A percentile compares a stretch with the other conserved stretches of the same genome.
Conservation (phyloP, 2,888 invertebrate species). For the Argyresthia goedartella region DNA sequence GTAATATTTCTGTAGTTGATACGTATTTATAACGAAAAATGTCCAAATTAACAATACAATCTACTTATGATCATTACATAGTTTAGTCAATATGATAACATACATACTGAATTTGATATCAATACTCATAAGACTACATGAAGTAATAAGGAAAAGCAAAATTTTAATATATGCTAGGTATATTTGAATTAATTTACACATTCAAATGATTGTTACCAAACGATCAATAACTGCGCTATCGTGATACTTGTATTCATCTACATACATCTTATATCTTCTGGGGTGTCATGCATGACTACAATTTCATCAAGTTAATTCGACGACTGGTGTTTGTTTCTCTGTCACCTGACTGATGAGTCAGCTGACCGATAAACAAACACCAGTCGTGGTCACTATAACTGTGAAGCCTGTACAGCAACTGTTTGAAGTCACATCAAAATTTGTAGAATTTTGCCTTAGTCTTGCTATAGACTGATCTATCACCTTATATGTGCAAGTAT, state of each 20-base stretch:
- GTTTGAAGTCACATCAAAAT: too few relatives aligned
- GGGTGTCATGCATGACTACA: background rate
- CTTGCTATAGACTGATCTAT: too few relatives aligned
- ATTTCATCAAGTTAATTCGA: background rate
- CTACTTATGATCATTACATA: constrained; percentile 21
- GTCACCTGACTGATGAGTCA: too few relatives aligned
- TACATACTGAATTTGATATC: background rate
- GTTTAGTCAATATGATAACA: background rate
- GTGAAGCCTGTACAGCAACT: too few relatives aligned
- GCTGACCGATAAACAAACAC: too few relatives aligned
- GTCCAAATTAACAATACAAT: constrained; percentile 47
- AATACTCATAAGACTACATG: constrained; percentile 14
- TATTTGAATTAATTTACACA: background rate
- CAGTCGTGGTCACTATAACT: too few relatives aligned
- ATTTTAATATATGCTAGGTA: constrained; percentile 13
- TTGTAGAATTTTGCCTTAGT: too few relatives aligned
- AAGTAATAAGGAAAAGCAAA: constrained; percentile 32
- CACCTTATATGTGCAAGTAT: too few relatives aligned
- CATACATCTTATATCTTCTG: background rate
- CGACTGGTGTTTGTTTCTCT: background rate
- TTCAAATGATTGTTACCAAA: background rate
- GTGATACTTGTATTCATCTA: background rate
- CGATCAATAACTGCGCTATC: background rate
- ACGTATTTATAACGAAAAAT: constrained; percentile 22
- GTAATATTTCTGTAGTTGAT: background rate